These are phyloP conservation scores for Zosterops lateralis DNA, from an alignment of 2,113 vertebrate genomes.

Conservation along the genomic window DNA sequence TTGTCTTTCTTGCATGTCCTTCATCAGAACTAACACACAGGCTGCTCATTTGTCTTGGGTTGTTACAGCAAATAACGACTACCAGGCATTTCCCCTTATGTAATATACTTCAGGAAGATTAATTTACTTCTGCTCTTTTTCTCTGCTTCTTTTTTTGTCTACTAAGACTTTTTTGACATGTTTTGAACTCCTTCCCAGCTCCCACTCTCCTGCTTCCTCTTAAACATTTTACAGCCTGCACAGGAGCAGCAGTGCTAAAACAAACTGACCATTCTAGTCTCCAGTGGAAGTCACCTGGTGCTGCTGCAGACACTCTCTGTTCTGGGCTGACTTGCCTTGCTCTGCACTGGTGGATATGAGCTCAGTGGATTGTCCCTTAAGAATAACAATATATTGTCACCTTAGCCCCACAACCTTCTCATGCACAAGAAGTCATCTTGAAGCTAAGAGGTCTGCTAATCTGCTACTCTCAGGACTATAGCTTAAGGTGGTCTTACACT, in stretches of 20 bases:
- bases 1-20: conserved; percentile 82
- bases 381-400: neutral
- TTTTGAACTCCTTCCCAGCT: conserved; percentile 64
- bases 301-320: neutral
- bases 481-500: neutral
- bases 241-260: neutral
- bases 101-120: conserved; percentile 83
- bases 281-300: neutral
- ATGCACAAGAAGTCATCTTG: neutral
- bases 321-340: neutral
- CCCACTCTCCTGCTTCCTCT: neutral
- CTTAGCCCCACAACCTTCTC: neutral
- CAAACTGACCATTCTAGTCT: neutral
- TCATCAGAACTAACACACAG: conserved; percentile 80
- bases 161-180: conserved; percentile 70
- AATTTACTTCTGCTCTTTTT: conserved; percentile 76
- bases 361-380: neutral
- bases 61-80: conserved; percentile 87
- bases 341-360: neutral
- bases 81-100: conserved; percentile 78
- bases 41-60: conserved; percentile 87
- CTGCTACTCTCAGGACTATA: neutral
- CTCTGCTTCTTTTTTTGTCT: conserved; percentile 79
- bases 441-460: neutral
- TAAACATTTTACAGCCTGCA: neutral